Evolutionary conservation across 1,140 invertebrate species (phyloP).

Genomic region (Lineus longissimus): DNA sequence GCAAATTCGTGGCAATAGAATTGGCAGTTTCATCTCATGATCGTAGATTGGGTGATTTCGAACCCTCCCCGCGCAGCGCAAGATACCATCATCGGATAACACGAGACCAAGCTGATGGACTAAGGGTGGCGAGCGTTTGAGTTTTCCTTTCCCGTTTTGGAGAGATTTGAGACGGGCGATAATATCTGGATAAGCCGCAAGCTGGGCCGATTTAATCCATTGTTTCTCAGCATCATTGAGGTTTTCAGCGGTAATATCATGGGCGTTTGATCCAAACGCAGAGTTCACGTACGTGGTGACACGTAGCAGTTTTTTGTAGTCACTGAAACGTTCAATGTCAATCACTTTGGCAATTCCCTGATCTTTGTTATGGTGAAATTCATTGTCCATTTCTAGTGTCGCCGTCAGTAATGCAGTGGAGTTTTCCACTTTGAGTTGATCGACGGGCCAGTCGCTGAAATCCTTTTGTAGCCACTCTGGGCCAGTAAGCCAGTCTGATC

Average conservation of each 20-base stretch:
- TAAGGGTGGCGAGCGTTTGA: not conserved
- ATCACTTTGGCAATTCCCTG: not conserved
- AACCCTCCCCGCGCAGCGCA: conserved; percentile 2
- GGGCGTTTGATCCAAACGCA: not conserved
- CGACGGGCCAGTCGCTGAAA: not conserved
- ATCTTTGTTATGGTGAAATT: not conserved
- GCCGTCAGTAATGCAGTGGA: not conserved
- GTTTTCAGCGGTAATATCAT: not conserved
- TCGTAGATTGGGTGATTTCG: not conserved
- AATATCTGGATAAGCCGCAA: not conserved
- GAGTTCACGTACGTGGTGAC: not conserved
- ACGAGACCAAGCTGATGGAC: not conserved
- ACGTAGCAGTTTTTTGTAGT: not conserved
- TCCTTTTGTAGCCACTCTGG: conserved; percentile 1
- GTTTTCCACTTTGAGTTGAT: not conserved
- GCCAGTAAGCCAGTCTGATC: not conserved
- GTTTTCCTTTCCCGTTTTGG: too few species aligned
- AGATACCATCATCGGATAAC: not conserved
- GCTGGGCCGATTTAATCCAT: not conserved
- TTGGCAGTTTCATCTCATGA: not conserved
- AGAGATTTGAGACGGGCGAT: too few species aligned
- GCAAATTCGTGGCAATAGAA: not conserved
- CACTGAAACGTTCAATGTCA: not conserved
- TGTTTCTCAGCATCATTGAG: not conserved
- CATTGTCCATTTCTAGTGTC: not conserved